Percentiles rank a stretch among this genome's conserved stretches.
Conservation (phyloP, 2,888 invertebrate genomes). For the Sipha maydis region DNA sequence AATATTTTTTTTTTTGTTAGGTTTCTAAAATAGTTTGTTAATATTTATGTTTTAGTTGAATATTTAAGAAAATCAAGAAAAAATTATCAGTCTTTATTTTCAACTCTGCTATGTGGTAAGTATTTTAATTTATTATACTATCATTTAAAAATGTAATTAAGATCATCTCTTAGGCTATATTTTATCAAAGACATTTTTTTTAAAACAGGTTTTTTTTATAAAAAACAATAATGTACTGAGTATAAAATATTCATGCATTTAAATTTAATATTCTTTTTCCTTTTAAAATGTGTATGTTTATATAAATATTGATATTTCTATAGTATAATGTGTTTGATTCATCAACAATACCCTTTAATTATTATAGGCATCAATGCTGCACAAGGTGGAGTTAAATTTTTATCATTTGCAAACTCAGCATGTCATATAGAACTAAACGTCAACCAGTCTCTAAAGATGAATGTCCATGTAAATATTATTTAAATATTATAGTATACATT, state of each 20-base stretch:
- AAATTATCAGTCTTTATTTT: conserved; percentile 18
- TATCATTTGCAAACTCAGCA: conserved; percentile 66
- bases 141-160: not conserved
- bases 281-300: not conserved
- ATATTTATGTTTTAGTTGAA: conserved; percentile 44
- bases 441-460: conserved; percentile 73
- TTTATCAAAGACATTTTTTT: too few relatives aligned
- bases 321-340: not conserved
- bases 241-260: too few relatives aligned
- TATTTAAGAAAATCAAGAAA: conserved; percentile 12
- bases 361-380: conserved; percentile 58
- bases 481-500: not conserved
- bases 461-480: conserved; percentile 69
- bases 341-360: not conserved
- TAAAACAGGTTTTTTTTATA: too few relatives aligned
- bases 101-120: conserved; percentile 60
- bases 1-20: not conserved
- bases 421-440: conserved; percentile 83
- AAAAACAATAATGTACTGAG: too few relatives aligned
- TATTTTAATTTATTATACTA: not conserved
- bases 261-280: not conserved
- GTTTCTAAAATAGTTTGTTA: not conserved
- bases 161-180: not conserved
- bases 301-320: not conserved
- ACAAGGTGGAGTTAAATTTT: conserved; percentile 54